phyloP scores from a whole-genome alignment of 92 coral and sea anemone genomes.

The Siderastrea siderea region DNA sequence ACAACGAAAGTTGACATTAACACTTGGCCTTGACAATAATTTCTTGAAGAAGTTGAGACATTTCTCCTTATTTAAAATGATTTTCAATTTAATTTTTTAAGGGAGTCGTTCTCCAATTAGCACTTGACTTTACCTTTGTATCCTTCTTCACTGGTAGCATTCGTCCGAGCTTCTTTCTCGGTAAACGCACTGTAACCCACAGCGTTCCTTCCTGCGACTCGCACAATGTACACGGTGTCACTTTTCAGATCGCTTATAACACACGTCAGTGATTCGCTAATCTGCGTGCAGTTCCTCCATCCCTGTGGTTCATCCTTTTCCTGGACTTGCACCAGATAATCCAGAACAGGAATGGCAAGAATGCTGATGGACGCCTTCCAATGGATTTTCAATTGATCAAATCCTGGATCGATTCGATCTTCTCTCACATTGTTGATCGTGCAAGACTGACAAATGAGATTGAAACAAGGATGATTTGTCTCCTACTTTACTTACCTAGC shows the following conservation, averaged over 20 bases:
- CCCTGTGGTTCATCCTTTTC: neutral
- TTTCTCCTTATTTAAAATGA: neutral
- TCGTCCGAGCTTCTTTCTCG: neutral
- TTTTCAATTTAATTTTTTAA: no score
- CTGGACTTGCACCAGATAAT: constrained; percentile 18
- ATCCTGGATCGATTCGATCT: constrained; percentile 5
- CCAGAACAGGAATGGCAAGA: constrained; percentile 14
- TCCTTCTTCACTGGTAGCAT: neutral
- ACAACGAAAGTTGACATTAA: no score
- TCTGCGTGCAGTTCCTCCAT: constrained; percentile 5
- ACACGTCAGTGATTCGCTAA: constrained; percentile 2
- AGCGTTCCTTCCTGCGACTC: constrained; percentile 29
- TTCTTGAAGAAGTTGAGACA: no score
- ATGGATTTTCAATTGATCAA: constrained; percentile 15
- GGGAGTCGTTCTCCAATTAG: no score
- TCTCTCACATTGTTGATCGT: no score
- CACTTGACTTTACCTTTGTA: no score
- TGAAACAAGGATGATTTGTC: no score
- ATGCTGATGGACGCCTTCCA: constrained; percentile 7
- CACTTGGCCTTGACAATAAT: no score
- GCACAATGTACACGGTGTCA: constrained; percentile 23
- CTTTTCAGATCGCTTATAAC: constrained; percentile 3
- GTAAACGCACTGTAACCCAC: constrained; percentile 44
- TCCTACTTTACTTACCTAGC: no score
- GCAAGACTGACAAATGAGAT: no score